Base-by-base conservation (phyloP, 2,113 vertebrate genomes). In the Heterocephalus glaber region DNA sequence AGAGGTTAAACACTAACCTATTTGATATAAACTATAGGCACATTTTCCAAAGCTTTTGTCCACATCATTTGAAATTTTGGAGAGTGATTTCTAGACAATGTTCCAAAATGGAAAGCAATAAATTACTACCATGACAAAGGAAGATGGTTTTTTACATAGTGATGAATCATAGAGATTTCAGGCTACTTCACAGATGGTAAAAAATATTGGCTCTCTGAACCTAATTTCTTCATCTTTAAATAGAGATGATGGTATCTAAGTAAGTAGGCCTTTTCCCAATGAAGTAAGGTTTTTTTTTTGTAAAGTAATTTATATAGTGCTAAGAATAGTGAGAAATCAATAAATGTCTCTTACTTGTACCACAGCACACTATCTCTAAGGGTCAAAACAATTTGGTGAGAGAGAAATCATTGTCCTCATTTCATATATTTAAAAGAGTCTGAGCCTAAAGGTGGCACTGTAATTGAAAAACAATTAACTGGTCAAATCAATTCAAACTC, bases 401-500 rank as follows among this genome's bases (percentile, higher is more conserved):
- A 81, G 79, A 87, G 3, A 80, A 77, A 92, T 49, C 35, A 89
- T 76, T 89, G 52, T 63, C 24, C 28, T 60, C 60, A 90, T 83
- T 85, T 87, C 66, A 92, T 17, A 28, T 68, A 88, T 88, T 95
- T 60, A 35, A 35, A 38, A 72, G 56, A 90, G 44, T 14, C 24
- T 47, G 12, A 81, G 24, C 30, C 44, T 91, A 58, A 87, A 79
- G 41, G 54, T 84, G 66, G 65, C 90, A 20, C 49, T 93, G 28
- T 90, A 90, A 79, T 95, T 95, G 87, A 66, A 72, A 77, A 88
- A 86, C 70, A 95, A 77, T 96, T 86, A 95, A 88, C 54, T 84
- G 52, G 7, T 83, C 54, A 83, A 92, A 95, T 81, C 17, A 85
- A 20, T 84, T 94, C 77, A 85, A 85, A 79, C 12, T 38, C n/a